Evolutionary conservation across 2,888 invertebrate genomes (phyloP), one percentile per base, ranked within the genome.

Genomic region (Drosophila tanythrix): DNA sequence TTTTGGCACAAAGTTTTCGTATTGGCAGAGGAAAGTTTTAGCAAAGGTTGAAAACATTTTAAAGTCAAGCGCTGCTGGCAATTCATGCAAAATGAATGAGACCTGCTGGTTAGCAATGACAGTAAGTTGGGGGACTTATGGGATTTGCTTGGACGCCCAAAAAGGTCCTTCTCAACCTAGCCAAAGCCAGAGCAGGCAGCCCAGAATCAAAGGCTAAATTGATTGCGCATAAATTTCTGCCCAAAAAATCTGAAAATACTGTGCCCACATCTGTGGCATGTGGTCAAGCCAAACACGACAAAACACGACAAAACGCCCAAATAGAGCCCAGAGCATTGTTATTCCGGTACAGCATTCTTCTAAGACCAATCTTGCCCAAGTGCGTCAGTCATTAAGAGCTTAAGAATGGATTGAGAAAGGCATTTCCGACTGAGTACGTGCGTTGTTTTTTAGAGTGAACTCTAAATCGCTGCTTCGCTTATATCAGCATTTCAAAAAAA

Each of bases 41-140:
- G 82, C 82, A 87, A 88, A 86, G 87, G 87, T 87, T 83, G 82
- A 82, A 65, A 85, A 76, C 83, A 74, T 79, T 87, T 82, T 82
- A 83, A 88, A 86, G 83, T 81, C 83, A 86, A 87, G 71, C 70
- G 84, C 85, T 74, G 66, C 74, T 58, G 85, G 85, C 85, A 65
- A 80, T 76, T 84, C 83, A 80, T 80, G 78, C 78, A 81, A 83
- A 84, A 84, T 87, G 81, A 83, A 85, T 84, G 81, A 85, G 81
- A 60, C 66, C 58, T 73, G 63, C 76, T 78, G 74, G 83, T 80
- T 76, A 76, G 74, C 67, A 80, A 68, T 71, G 76, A 65, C 74
- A 81, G 70, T 50, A 68, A 68, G 68, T 65, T 65, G 38, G 35
- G 58, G 85, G 82, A 74, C 87, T 85, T 78, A 78, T 63, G 87